Evolutionary conservation across 2,888 invertebrate species (phyloP).

Genomic region (Odontothrips loti): DNA sequence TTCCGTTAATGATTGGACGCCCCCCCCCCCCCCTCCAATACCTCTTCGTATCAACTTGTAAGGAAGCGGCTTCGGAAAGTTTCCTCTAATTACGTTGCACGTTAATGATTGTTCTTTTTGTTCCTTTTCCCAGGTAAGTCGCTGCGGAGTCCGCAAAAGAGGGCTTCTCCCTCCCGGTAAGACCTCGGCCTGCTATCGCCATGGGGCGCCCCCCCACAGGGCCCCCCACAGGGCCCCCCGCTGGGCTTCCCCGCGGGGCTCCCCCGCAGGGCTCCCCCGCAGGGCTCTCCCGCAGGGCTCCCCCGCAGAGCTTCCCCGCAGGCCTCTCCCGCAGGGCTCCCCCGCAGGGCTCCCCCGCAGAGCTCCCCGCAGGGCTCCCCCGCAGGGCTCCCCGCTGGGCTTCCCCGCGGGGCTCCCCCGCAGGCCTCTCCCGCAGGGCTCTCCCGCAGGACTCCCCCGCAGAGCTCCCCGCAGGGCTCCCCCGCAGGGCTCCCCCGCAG

Average conservation of each 20-base stretch:
- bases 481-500: too few relatives aligned
- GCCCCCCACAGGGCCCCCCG: too few relatives aligned
- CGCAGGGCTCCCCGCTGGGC: too few relatives aligned
- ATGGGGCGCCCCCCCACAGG: not conserved
- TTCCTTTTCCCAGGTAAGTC: not conserved
- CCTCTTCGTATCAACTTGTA: not conserved
- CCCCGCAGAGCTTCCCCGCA: not conserved
- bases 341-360: too few relatives aligned
- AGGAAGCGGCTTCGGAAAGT: not conserved
- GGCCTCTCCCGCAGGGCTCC: not conserved
- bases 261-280: not conserved
- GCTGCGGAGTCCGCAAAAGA: not conserved
- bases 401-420: too few relatives aligned
- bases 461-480: too few relatives aligned
- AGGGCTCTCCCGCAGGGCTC: not conserved
- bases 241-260: not conserved
- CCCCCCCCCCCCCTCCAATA: not conserved
- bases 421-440: not conserved
- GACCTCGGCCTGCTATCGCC: not conserved
- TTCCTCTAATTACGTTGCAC: not conserved
- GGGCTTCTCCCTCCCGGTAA: too few relatives aligned
- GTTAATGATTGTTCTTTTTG: conserved; percentile 8
- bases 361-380: too few relatives aligned
- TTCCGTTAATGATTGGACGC: not conserved
- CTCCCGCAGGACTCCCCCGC: too few relatives aligned